A percentile compares a stretch with the other conserved stretches of the same genome.
phyloP scores from a whole-genome alignment of 2,113 vertebrate genomes.

The Bagarius yarrelli region DNA sequence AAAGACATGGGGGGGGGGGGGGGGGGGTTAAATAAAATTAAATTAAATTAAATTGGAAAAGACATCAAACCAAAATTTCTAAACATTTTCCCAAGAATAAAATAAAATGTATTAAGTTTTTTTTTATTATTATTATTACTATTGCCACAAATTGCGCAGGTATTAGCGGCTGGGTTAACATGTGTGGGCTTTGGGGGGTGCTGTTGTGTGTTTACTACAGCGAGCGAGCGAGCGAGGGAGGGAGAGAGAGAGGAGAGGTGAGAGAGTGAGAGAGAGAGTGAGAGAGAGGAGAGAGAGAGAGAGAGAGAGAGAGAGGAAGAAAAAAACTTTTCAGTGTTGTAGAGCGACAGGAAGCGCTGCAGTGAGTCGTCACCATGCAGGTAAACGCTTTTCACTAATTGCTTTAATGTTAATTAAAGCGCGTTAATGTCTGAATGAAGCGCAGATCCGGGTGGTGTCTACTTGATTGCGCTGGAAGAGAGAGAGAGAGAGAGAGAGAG shows the following conservation, averaged over 20 bases:
- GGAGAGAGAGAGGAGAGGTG: slow-evolving; percentile 4
- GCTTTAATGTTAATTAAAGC: slow-evolving; percentile 75
- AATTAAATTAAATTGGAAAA: no score
- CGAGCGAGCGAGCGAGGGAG: slow-evolving; percentile 39
- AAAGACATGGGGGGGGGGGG: no score
- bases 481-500: neutral
- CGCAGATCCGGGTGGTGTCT: slow-evolving; percentile 52
- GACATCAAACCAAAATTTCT: no score
- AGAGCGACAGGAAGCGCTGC: slow-evolving; percentile 71
- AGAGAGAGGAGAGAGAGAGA: slow-evolving; percentile 59
- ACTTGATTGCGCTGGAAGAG: slow-evolving; percentile 39
- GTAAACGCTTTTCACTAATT: slow-evolving; percentile 76
- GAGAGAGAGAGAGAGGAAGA: slow-evolving; percentile 58
- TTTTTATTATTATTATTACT: no score
- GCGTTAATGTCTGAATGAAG: slow-evolving; percentile 60
- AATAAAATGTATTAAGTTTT: no score
- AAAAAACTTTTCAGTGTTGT: slow-evolving; percentile 59
- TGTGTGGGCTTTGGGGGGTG: slow-evolving; percentile 75
- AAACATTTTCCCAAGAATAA: no score
- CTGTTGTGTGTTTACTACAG: slow-evolving; percentile 78
- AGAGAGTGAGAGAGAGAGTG: slow-evolving; percentile 64
- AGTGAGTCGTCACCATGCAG: slow-evolving; percentile 76
- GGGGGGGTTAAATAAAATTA: no score
- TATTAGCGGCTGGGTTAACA: no score
- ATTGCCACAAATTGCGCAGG: no score